phyloP scores from a whole-genome alignment of 2,888 invertebrate species.

The Tyria jacobaeae region DNA sequence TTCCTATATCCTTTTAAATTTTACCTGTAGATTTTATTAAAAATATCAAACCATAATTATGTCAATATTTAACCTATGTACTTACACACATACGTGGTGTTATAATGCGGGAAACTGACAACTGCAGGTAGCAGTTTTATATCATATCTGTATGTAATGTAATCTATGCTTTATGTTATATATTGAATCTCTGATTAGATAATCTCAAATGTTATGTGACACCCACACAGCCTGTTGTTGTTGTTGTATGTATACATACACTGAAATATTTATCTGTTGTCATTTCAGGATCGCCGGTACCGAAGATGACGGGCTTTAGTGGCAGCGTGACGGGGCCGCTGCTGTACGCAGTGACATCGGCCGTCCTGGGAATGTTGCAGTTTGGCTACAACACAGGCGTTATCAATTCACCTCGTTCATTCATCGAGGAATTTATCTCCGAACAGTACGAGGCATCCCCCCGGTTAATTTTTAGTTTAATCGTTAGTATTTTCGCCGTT shows the following conservation, averaged over 20 bases:
- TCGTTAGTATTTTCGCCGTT: slow-evolving; percentile 91
- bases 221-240: not conserved
- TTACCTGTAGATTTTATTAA: no score
- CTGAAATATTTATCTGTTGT: slow-evolving; percentile 23
- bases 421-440: slow-evolving; percentile 88
- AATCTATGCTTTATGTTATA: not conserved
- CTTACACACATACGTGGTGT: not conserved
- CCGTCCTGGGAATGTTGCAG: slow-evolving; percentile 90
- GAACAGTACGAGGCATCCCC: slow-evolving; percentile 83
- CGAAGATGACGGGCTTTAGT: slow-evolving; percentile 69
- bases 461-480: slow-evolving; percentile 87
- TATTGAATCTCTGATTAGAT: slow-evolving; percentile 5
- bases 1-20: no score
- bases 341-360: slow-evolving; percentile 88
- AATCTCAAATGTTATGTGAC: not conserved
- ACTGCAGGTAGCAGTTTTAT: not conserved
- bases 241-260: slow-evolving; percentile 3
- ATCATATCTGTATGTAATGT: slow-evolving; percentile 1
- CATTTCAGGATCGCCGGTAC: slow-evolving; percentile 63
- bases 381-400: slow-evolving; percentile 91
- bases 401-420: slow-evolving; percentile 88
- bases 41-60: no score
- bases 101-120: not conserved
- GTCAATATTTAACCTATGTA: no score
- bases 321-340: slow-evolving; percentile 87